phyloP scores from a whole-genome alignment of 2,888 invertebrate genomes.

The Catonia carolina region DNA sequence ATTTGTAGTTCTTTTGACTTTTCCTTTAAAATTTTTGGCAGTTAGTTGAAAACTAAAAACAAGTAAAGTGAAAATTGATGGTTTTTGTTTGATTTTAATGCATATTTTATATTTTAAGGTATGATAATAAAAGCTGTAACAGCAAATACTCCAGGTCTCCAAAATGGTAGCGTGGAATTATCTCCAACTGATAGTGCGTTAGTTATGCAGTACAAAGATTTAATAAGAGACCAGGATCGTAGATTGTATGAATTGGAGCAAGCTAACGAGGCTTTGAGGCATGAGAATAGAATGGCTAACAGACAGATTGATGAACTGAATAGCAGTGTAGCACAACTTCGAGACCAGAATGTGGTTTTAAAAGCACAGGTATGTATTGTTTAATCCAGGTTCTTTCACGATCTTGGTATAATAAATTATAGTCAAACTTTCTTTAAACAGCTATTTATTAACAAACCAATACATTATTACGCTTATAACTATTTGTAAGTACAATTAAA shows the following conservation, averaged over 20 bases:
- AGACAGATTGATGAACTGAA: slow-evolving; percentile 58
- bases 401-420: too few relatives aligned
- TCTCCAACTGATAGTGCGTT: slow-evolving; percentile 36
- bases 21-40: too few relatives aligned
- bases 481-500: not conserved
- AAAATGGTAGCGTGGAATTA: slow-evolving; percentile 25
- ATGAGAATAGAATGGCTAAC: slow-evolving; percentile 26
- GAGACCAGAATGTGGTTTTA: slow-evolving; percentile 80
- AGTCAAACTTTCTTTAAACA: too few relatives aligned
- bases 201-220: slow-evolving; percentile 68
- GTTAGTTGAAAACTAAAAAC: too few relatives aligned
- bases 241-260: slow-evolving; percentile 43
- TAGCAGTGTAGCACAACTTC: slow-evolving; percentile 64
- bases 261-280: slow-evolving; percentile 28
- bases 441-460: too few relatives aligned
- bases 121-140: slow-evolving; percentile 50
- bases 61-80: too few relatives aligned
- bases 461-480: too few relatives aligned
- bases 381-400: too few relatives aligned
- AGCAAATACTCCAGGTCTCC: slow-evolving; percentile 36
- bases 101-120: too few relatives aligned
- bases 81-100: too few relatives aligned
- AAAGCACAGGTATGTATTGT: slow-evolving; percentile 56
- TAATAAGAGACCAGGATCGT: slow-evolving; percentile 85
- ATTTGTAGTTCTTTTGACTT: too few relatives aligned